Evolutionary conservation across 2,113 vertebrate species (phyloP).

Genomic region (Scortum barcoo): DNA sequence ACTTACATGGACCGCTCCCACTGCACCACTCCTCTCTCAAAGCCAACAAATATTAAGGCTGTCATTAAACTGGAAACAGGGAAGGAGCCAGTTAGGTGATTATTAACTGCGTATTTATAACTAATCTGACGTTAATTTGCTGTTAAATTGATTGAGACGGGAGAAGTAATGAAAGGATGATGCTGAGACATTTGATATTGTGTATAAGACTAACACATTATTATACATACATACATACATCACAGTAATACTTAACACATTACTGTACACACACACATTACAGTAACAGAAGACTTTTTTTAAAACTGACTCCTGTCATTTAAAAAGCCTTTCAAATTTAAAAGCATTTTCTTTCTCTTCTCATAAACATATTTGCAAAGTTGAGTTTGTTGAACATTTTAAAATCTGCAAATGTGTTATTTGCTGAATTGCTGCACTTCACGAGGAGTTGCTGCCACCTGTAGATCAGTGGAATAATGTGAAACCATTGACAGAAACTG

Average conservation of each 20-base stretch:
- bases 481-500: too few species aligned
- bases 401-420: neutral
- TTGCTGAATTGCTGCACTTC: neutral
- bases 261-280: too few species aligned
- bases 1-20: neutral
- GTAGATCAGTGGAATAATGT: too few species aligned
- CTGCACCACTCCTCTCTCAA: neutral
- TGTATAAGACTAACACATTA: neutral
- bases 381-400: neutral
- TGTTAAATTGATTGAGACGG: slow-evolving; percentile 22
- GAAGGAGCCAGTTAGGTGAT: slow-evolving; percentile 19
- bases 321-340: too few species aligned
- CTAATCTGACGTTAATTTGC: neutral
- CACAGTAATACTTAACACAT: neutral
- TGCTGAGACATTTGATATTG: neutral
- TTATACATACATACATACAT: neutral
- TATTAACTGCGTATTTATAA: slow-evolving; percentile 8
- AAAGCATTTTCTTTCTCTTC: neutral
- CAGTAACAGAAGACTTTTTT: too few species aligned
- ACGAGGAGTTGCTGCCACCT: neutral
- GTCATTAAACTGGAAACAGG: slow-evolving; percentile 13
- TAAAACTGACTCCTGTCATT: too few species aligned
- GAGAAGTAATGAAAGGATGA: neutral
- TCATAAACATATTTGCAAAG: neutral
- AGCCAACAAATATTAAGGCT: neutral